These are phyloP conservation scores for Menura novaehollandiae DNA, from an alignment of 2,113 vertebrate genomes.

Conservation along the genomic window DNA sequence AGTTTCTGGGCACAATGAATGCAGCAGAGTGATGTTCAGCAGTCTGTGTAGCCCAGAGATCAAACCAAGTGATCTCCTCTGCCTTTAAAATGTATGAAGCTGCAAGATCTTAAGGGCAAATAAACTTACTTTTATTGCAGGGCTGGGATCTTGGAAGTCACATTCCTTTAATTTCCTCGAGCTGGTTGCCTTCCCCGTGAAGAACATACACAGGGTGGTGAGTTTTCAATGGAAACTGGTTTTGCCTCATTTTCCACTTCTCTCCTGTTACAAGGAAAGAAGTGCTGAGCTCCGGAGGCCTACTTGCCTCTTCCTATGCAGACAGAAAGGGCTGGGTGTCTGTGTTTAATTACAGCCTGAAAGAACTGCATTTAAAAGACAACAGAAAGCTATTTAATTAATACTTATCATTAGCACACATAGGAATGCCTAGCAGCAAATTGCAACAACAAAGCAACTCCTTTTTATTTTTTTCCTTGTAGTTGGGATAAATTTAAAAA, in stretches of 20 bases:
- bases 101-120: conserved; percentile 32
- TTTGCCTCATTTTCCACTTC: conserved; percentile 62
- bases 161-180: conserved; percentile 46
- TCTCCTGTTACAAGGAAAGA: conserved; percentile 45
- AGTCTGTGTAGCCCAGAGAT: background rate
- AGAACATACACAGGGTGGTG: background rate
- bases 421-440: conserved; percentile 68
- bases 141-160: conserved; percentile 29
- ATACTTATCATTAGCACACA: conserved; percentile 70
- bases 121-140: conserved; percentile 38
- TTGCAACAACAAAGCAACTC: conserved; percentile 65
- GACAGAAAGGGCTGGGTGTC: conserved; percentile 67
- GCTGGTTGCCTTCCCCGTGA: background rate
- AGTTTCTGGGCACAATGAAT: background rate
- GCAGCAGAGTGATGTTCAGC: background rate
- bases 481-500: background rate
- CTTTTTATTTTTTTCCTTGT: background rate
- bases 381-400: conserved; percentile 68
- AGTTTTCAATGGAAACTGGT: conserved; percentile 54
- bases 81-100: conserved; percentile 33
- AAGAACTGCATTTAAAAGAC: conserved; percentile 69
- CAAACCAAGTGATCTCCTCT: conserved; percentile 5
- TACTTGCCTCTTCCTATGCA: conserved; percentile 43
- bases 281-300: background rate
- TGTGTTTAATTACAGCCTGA: conserved; percentile 71